A percentile compares a stretch with the other conserved stretches of the same genome.
Conservation (phyloP, 1,140 invertebrate genomes). For the Euschistus heros region DNA sequence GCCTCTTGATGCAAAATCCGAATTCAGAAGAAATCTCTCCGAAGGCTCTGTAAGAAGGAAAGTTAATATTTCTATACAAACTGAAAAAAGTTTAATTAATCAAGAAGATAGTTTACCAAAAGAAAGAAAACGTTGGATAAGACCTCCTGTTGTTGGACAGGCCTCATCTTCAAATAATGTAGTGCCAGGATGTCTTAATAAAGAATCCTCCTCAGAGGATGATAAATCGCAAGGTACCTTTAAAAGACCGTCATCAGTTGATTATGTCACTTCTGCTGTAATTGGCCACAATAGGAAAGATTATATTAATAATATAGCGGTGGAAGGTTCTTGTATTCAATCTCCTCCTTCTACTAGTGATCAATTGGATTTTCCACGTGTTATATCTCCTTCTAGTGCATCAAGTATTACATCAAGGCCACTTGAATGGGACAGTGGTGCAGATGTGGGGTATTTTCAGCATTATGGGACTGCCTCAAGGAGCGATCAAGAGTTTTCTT, state of each 20-base stretch:
- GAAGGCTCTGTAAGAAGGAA: not conserved
- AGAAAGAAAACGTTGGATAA: constrained; percentile 14
- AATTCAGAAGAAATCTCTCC: no score
- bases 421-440: constrained; percentile 66
- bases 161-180: constrained; percentile 16
- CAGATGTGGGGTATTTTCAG: constrained; percentile 58
- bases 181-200: not conserved
- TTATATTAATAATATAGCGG: constrained; percentile 10
- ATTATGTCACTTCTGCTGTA: not conserved
- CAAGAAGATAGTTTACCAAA: constrained; percentile 14
- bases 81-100: constrained; percentile 1
- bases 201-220: not conserved
- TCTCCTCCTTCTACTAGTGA: not conserved
- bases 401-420: constrained; percentile 28
- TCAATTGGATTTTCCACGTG: not conserved
- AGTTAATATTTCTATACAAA: constrained; percentile 4
- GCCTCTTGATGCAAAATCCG: no score
- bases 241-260: not conserved
- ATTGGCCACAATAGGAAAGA: constrained; percentile 11
- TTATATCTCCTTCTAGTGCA: constrained; percentile 21
- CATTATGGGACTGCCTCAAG: not conserved
- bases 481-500: constrained; percentile 31
- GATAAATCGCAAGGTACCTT: not conserved
- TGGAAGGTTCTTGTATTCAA: constrained; percentile 8
- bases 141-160: constrained; percentile 24